These are phyloP conservation scores for Drosophila nigricruria DNA, from an alignment of 2,888 invertebrate genomes.

Conservation along the genomic window DNA sequence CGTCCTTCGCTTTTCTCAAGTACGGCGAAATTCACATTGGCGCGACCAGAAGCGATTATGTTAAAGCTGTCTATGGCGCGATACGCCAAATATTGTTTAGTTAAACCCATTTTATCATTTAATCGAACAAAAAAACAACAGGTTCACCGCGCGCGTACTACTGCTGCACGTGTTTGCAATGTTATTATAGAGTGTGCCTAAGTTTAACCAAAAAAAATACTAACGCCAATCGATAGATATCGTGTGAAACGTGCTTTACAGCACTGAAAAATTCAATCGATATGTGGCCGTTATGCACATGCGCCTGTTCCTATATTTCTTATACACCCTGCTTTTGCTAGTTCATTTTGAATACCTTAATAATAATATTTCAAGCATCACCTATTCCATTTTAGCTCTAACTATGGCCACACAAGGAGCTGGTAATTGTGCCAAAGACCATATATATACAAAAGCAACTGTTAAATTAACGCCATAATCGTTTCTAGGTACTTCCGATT, in stretches of 20 bases:
- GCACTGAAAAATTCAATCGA: slow-evolving; percentile 20
- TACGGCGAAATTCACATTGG: slow-evolving; percentile 93
- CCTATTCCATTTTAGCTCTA: slow-evolving; percentile 2
- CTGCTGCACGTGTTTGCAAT: slow-evolving; percentile 69
- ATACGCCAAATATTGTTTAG: slow-evolving; percentile 97
- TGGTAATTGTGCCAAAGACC: slow-evolving; percentile 17
- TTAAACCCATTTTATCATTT: slow-evolving; percentile 90
- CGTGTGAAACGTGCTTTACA: background rate
- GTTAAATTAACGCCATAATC: background rate
- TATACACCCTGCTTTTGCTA: slow-evolving; percentile 37
- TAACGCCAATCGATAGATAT: slow-evolving; percentile 23
- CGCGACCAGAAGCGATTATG: slow-evolving; percentile 92
- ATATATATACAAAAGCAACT: background rate
- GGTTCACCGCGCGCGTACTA: slow-evolving; percentile 14
- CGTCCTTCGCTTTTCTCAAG: slow-evolving; percentile 92
- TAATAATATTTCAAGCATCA: slow-evolving; percentile 33
- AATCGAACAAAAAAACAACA: slow-evolving; percentile 30
- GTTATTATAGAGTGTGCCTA: slow-evolving; percentile 35
- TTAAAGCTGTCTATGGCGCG: slow-evolving; percentile 94
- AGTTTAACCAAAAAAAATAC: slow-evolving; percentile 30
- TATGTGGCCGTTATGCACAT: slow-evolving; percentile 53
- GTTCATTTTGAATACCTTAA: slow-evolving; percentile 35
- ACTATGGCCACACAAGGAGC: slow-evolving; percentile 35
- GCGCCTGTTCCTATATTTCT: slow-evolving; percentile 38
- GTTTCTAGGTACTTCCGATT: slow-evolving; percentile 81